phyloP scores from a whole-genome alignment of 2,888 invertebrate species.

The Pseudococcus viburni region DNA sequence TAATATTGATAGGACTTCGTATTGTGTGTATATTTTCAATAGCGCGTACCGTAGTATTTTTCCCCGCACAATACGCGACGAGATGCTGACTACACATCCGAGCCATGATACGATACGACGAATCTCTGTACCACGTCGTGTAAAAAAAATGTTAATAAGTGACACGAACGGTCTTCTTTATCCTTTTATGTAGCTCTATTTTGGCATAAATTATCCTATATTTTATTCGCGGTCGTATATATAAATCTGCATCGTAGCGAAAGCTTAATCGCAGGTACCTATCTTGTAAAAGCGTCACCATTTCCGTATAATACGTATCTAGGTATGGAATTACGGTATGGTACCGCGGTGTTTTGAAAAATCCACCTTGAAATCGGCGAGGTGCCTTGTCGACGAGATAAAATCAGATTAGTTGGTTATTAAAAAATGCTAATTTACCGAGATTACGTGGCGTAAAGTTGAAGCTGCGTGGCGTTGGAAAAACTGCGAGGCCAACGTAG shows the following conservation, averaged over 20 bases:
- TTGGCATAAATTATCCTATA: slow-evolving; percentile 47
- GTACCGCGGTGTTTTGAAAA: not conserved
- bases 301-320: not conserved
- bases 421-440: slow-evolving; percentile 50
- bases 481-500: not conserved
- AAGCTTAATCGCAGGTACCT: not conserved
- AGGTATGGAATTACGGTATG: not conserved
- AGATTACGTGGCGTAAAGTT: not conserved
- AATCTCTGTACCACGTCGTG: not conserved
- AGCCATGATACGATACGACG: not conserved
- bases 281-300: not conserved
- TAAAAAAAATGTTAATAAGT: slow-evolving; percentile 22
- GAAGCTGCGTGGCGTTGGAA: not conserved
- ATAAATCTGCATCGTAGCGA: not conserved
- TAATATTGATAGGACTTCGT: slow-evolving; percentile 53
- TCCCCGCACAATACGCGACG: not conserved
- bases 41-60: not conserved
- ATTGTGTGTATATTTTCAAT: slow-evolving; percentile 41
- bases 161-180: not conserved
- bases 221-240: not conserved
- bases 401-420: slow-evolving; percentile 49
- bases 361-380: not conserved
- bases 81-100: not conserved
- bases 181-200: slow-evolving; percentile 1
- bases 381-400: not conserved